These are phyloP conservation scores for Monochamus saltuarius DNA, from an alignment of 1,140 invertebrate species.

Conservation along the genomic window DNA sequence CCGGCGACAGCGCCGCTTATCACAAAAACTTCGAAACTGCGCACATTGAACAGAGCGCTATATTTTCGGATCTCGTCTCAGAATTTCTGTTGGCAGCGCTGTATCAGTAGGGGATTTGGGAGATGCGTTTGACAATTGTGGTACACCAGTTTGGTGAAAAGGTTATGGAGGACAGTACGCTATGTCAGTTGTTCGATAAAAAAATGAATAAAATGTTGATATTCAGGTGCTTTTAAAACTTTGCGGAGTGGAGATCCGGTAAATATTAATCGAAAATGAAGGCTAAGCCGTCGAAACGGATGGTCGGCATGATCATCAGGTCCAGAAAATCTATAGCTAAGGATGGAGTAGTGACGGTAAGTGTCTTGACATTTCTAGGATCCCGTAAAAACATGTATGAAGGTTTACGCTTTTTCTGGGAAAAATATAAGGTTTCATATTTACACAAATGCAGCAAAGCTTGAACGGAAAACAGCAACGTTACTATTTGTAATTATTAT, in stretches of 20 bases:
- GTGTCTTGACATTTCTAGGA: constrained; percentile 34
- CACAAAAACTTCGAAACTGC: too few relatives aligned
- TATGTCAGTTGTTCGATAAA: constrained; percentile 14
- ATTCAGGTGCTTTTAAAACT: constrained; percentile 22
- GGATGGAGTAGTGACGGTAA: constrained; percentile 72
- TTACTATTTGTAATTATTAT: too few relatives aligned
- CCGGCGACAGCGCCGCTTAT: constrained; percentile 2
- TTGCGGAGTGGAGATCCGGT: constrained; percentile 6
- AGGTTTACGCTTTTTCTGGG: too few relatives aligned
- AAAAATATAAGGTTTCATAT: too few relatives aligned
- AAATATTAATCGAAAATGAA: constrained; percentile 38
- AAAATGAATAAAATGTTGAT: constrained; percentile 17
- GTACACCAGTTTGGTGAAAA: constrained; percentile 8
- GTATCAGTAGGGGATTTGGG: too few relatives aligned
- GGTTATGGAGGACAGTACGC: constrained; percentile 23
- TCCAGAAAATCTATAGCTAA: constrained; percentile 71
- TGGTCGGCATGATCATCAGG: constrained; percentile 67
- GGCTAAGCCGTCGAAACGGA: constrained; percentile 48
- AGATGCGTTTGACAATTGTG: background rate
- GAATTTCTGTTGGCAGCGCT: too few relatives aligned
- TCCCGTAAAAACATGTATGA: too few relatives aligned
- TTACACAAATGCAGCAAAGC: too few relatives aligned
- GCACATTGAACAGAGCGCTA: too few relatives aligned
- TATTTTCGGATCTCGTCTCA: too few relatives aligned
- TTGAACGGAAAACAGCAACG: too few relatives aligned